Evolutionary conservation across 2,113 vertebrate genomes (phyloP), one percentile per base, ranked within the genome.

Genomic region (Peromyscus californicus): DNA sequence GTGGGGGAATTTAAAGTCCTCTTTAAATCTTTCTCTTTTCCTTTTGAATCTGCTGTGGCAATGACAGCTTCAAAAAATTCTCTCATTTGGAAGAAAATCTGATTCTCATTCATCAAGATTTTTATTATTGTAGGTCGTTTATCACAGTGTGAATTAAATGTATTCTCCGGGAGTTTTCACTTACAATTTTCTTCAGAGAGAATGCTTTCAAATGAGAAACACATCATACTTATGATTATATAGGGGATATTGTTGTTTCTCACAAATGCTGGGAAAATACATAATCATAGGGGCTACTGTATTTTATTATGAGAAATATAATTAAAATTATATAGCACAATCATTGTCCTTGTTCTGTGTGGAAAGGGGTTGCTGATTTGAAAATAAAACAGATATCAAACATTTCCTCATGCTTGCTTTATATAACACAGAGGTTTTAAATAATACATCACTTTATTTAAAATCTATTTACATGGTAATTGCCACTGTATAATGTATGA

Each of bases 401-500:
- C 82, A 91, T 79, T 98, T 97, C 94, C 51, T 97, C 87, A 83
- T 96, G 90, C 65, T 98, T 98, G 72, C 59, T 97, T 97, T 94
- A 54, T 97, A 95, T 98, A 98, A 98, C 75, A 95, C 17, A 79
- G 79, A 97, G 88, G 51, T 96, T 91, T 95, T 98, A 98, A 98
- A 98, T 98, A 97, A 97, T 97, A 98, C 79, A 98, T 97, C 90
- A 96, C 93, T 98, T 98, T 97, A 97, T 98, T 98, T 98, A 91
- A 94, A 94, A 98, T 96, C 94, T 97, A 98, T 98, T 98, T 98
- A 96, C 96, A 96, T 97, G 76, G 96, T 98, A 98, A 98, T 97
- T 98, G 96, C 22, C 91, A 97, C 93, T 98, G 97, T 98, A 98
- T 98, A 98, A 98, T 98, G 95, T 98, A 98, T 97, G 97, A 98